Conservation (phyloP, 2,797 vertebrate genomes). For the Lagocephalus sceleratus region DNA sequence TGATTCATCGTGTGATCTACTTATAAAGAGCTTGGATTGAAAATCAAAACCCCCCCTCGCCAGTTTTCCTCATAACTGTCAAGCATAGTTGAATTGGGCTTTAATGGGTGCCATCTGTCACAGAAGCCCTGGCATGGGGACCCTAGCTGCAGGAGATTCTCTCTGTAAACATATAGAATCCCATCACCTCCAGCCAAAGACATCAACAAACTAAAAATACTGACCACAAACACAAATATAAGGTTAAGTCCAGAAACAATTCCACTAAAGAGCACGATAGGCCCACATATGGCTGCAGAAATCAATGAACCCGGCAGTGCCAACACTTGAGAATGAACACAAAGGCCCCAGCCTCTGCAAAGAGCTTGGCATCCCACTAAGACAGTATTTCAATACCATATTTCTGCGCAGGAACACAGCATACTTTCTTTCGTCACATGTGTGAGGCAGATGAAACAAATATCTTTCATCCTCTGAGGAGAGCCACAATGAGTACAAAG, state of each 20-base stretch:
- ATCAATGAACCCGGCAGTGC: background rate
- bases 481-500: conserved; percentile 30
- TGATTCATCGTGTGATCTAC: too few relatives aligned
- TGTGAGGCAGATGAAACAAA: conserved; percentile 35
- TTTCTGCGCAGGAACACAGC: conserved; percentile 9
- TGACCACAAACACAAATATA: background rate
- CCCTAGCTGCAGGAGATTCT: too few relatives aligned
- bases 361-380: conserved; percentile 8
- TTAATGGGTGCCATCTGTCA: too few relatives aligned
- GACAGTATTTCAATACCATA: conserved; percentile 8
- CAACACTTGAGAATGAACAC: background rate
- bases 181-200: background rate
- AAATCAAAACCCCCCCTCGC: background rate
- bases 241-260: background rate
- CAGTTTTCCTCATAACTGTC: background rate
- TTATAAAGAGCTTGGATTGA: background rate
- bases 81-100: too few relatives aligned
- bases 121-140: too few relatives aligned
- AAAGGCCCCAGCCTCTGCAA: conserved; percentile 1
- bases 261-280: too few relatives aligned
- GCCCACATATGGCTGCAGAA: background rate
- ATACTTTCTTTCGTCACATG: conserved; percentile 18
- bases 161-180: too few relatives aligned
- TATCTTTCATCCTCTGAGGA: conserved; percentile 28
- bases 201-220: background rate